These are phyloP conservation scores for Sylvilagus floridanus DNA, from an alignment of 2,797 vertebrate genomes.

Conservation along the genomic window DNA sequence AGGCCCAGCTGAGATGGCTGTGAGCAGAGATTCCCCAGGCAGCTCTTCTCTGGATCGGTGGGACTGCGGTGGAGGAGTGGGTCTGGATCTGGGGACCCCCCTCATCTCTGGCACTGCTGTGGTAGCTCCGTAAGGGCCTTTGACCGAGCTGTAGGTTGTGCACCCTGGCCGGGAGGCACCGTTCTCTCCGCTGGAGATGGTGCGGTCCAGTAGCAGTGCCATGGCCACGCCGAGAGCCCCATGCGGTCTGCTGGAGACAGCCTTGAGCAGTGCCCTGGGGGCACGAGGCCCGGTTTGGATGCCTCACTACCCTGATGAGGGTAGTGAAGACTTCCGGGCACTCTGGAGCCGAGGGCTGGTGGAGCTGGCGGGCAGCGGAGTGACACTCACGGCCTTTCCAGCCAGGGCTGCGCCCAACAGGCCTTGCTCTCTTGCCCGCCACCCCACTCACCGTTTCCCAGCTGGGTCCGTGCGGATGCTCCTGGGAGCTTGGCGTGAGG, in stretches of 20 bases:
- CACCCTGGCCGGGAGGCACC: not conserved
- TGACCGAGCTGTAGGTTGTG: conserved; percentile 69
- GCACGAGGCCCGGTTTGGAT: not conserved
- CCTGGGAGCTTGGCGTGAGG: not conserved
- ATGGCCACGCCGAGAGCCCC: not conserved
- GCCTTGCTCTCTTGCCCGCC: not conserved
- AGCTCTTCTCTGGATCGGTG: conserved; percentile 36
- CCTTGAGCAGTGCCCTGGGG: not conserved
- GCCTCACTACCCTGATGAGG: not conserved
- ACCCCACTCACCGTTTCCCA: not conserved
- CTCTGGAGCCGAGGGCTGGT: not conserved
- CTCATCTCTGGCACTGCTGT: conserved; percentile 62
- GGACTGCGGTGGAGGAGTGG: not conserved
- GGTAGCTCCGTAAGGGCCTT: not conserved
- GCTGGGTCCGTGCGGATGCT: not conserved
- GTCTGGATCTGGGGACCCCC: conserved; percentile 48
- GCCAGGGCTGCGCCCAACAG: not conserved
- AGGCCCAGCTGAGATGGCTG: not conserved
- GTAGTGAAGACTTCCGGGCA: not conserved
- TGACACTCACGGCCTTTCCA: not conserved
- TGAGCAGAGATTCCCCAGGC: not conserved
- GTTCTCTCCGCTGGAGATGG: conserved; percentile 37
- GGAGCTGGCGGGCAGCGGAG: not conserved
- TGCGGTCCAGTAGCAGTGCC: not conserved
- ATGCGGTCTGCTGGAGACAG: not conserved